Evolutionary conservation across 2,113 vertebrate genomes (phyloP), one percentile per base, ranked within the genome.

Genomic region (Gymnorhina tibicen): DNA sequence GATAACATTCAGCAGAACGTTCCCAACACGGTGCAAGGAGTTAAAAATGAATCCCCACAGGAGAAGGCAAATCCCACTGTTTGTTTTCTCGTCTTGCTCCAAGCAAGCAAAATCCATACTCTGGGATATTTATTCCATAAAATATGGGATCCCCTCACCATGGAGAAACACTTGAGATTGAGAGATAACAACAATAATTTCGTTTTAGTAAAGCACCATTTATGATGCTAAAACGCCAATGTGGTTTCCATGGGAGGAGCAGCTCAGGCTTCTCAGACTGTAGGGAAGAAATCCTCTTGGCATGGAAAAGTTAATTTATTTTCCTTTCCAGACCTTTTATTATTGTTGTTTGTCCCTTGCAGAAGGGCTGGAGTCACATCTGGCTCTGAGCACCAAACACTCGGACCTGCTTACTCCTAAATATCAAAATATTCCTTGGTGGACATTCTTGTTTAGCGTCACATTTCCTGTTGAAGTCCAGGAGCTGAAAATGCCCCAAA

Each of bases 21-120:
- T 63, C 68, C 93, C 68, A 92, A 67, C 63, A 33, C 11, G 41
- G 33, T 77, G 53, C 4, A 5, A 72, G 53, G 82, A 90, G 46
- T 93, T 93, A 92, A 67, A 94, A 84, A 84, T 52, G 10, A 94
- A 94, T 94, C 46, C 85, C 46, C 85, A 67, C 21, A 80, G 49
- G 69, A 74, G 63, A 81, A 91, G 59, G 83, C 23, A 95, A 96
- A 95, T 90, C 83, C 87, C 72, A 11, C 37, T 78, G 55, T 84
- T 92, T 66, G 39, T 87, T 95, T 93, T 87, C 67, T 93, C 56
- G 39, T 87, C 63, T 52, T 93, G 85, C 85, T 88, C 30, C 80
- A 81, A 93, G 69, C 69, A 63, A 60, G 67, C 39, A 92, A 95
- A 95, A 96, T 92, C 93, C 49, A 74, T 80, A 70, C 84, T 93